Evolutionary conservation across 2,888 invertebrate species (phyloP), one percentile per base, ranked within the genome.

Genomic region (Acanthosepion esculentum): DNA sequence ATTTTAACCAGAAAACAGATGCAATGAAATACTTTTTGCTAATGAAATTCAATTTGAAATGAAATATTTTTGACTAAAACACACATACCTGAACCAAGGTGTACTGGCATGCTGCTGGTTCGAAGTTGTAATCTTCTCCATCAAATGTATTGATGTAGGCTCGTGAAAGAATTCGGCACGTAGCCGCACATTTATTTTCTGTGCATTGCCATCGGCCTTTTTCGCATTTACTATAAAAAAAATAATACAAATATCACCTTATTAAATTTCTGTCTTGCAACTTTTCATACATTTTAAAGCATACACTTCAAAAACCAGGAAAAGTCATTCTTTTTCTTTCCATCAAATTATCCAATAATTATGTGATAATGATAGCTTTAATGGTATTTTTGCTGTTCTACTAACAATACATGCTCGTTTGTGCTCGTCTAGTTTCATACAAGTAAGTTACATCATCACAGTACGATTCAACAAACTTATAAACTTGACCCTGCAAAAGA

Each of bases 111-210:
- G 95, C 59, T 0, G 95, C 94, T 8, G 96, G 95, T 29, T 95
- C 95, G 94, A 96, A 96, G 33, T 96, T 96, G 95, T 96, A 96
- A 55, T 95, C 94, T 5, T 96, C 95, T 20, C 97, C 97, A 95
- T 97, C 97, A 94, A 97, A 97, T 1, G 97, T 97, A 33, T 94
- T 95, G 94, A 96, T 95, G 94, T 97, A 96, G 48, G 96, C 96
- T 94, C 96, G 94, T n/a, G 96, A 96, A 92, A 96, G 95, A 23
- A 97, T 95, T 20, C 95, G 95, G 95, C 97, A 97, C 15, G 96
- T 96, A 50, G 96, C 95, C 0, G 96, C 95, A 94, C 97, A 97
- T 91, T 95, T 95, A 64, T 96, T 95, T 53, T 96, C 95, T 0
- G 96, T 95, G 94, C 97, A 97, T n/a, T 95, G 59, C 97, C 97